These are phyloP conservation scores for Synchiropus splendidus DNA, from an alignment of 2,113 vertebrate species.

Conservation along the genomic window DNA sequence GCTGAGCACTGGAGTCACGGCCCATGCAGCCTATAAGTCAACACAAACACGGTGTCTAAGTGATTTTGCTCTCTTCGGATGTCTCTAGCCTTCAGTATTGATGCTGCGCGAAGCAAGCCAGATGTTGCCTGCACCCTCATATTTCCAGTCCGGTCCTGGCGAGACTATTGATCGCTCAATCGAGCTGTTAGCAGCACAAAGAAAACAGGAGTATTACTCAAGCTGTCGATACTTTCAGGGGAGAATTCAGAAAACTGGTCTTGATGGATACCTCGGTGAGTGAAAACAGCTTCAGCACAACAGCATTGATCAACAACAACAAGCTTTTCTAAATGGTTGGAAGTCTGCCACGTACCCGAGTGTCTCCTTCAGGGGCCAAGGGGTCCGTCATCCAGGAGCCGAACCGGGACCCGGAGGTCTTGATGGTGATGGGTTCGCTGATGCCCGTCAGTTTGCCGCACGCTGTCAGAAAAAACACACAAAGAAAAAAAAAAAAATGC, in stretches of 20 bases:
- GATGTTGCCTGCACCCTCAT: neutral
- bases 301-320: too few species aligned
- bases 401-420: conserved; percentile 91
- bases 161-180: neutral
- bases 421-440: conserved; percentile 90
- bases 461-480: conserved; percentile 69
- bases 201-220: too few species aligned
- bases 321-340: too few species aligned
- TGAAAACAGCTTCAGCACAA: too few species aligned
- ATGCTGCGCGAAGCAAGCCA: neutral
- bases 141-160: neutral
- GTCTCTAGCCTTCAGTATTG: neutral
- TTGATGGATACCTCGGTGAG: too few species aligned
- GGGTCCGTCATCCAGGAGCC: conserved; percentile 99
- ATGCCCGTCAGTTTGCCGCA: conserved; percentile 95
- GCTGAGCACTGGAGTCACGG: too few species aligned
- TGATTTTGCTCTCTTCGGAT: neutral
- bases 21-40: too few species aligned
- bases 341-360: conserved; percentile 70
- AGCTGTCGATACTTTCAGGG: too few species aligned
- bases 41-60: neutral
- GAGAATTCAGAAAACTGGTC: too few species aligned
- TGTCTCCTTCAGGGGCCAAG: conserved; percentile 88
- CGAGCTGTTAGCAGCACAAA: neutral
- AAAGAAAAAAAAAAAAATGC: conserved; percentile 15